Base-by-base conservation (phyloP, 35 echinoderm and acorn worm species). In the Strongylocentrotus purpuratus region DNA sequence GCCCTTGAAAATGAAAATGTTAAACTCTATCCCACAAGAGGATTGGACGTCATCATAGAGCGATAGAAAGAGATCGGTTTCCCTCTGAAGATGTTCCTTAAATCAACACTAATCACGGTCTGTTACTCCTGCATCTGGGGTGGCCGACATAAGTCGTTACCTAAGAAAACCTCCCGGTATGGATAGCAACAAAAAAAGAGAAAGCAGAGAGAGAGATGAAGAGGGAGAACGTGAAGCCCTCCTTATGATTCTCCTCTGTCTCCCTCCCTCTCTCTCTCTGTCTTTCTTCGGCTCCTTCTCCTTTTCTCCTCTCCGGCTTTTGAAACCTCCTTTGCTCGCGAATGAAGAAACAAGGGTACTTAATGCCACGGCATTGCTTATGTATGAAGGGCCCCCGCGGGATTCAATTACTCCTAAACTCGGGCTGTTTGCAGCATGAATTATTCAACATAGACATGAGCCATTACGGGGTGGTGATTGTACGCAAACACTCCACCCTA, bases 371-470 rank as follows among this genome's bases (percentile, higher is more conserved):
- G n/a, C 32, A 93, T 93, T 93, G 91, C 91, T 93, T 93, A 93
- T 93, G 91, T 33, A 93, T 93, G 91, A 93, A 58, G 48, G 45
- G 87, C 87, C 48, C 48, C 91, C 31, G 46, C 45, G 48, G 91
- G 91, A 93, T 93, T 93, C 91, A 93, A 93, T 93, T 93, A 93
- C 91, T 93, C 91, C 46, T 93, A 93, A 89, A 89, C 87, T 89
- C 91, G 48, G 65, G 46, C 46, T 58, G 91, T 93, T 93, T 93
- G 46, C 18, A 4, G 45, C 91, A 93, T 93, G 91, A 93, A 93
- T 93, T 93, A 93, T 93, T 93, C 91, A 93, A 31, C 48, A 25
- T 58, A 10, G 13, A 58, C 91, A 93, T 58, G 91, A 93, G 91
- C 91, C 91, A 93, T 93, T 93, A 93, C 91, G 91, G 46, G 46